phyloP scores from a whole-genome alignment of 2,113 vertebrate genomes.

The Gallinago media region DNA sequence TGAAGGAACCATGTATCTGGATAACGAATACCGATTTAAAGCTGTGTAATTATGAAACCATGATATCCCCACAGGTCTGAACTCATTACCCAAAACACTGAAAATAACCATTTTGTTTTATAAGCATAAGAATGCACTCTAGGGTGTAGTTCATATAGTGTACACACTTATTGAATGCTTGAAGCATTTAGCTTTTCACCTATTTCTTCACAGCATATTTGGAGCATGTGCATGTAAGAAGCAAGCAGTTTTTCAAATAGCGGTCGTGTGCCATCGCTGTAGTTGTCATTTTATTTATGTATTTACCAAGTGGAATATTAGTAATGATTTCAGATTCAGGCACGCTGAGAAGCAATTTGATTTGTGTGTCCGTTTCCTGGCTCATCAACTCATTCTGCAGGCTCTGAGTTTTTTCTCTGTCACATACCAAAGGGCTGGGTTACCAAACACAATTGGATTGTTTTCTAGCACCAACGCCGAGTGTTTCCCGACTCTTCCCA shows the following conservation, averaged over 20 bases:
- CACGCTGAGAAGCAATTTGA: neutral
- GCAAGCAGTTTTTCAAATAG: neutral
- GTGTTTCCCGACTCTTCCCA: neutral
- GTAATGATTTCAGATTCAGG: neutral
- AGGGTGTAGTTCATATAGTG: slow-evolving; percentile 53
- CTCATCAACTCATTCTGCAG: neutral
- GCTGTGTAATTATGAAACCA: slow-evolving; percentile 46
- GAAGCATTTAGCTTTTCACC: slow-evolving; percentile 49
- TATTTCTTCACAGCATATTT: slow-evolving; percentile 27
- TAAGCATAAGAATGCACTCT: slow-evolving; percentile 60
- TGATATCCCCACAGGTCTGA: slow-evolving; percentile 42
- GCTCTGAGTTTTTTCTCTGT: neutral
- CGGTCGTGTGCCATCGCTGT: neutral
- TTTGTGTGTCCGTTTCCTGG: neutral
- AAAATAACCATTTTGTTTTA: slow-evolving; percentile 64
- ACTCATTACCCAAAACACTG: slow-evolving; percentile 48
- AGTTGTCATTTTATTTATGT: neutral
- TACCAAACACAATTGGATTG: neutral
- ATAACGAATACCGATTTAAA: slow-evolving; percentile 21
- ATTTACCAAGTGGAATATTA: neutral
- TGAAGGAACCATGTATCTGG: slow-evolving; percentile 14
- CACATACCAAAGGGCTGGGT: neutral
- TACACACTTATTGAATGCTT: slow-evolving; percentile 61
- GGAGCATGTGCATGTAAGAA: neutral
- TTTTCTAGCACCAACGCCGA: neutral